phyloP scores from a whole-genome alignment of 2,888 invertebrate species.

The Eristalinus sepulchralis region DNA sequence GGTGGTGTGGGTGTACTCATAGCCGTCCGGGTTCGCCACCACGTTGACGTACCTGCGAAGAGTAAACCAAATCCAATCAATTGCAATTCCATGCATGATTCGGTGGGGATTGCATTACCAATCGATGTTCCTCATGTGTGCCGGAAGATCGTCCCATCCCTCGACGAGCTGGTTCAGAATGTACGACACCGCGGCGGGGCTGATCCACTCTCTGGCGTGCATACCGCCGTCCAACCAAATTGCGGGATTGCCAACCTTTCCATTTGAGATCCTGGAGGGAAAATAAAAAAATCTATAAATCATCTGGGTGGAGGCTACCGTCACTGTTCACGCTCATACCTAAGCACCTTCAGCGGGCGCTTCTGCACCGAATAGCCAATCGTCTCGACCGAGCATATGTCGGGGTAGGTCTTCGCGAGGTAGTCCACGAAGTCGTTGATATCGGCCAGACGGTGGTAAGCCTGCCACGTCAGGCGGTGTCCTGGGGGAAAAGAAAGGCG shows the following conservation, averaged over 20 bases:
- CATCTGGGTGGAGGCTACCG: not conserved
- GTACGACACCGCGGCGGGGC: slow-evolving; percentile 89
- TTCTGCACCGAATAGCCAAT: slow-evolving; percentile 90
- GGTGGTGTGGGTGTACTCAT: slow-evolving; percentile 90
- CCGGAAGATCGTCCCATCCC: slow-evolving; percentile 85
- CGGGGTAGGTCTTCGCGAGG: slow-evolving; percentile 87
- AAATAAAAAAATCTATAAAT: slow-evolving; percentile 29
- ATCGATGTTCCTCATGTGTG: slow-evolving; percentile 88
- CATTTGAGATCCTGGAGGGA: slow-evolving; percentile 85
- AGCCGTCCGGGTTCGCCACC: slow-evolving; percentile 92
- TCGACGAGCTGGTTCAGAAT: slow-evolving; percentile 87
- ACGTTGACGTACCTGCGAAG: slow-evolving; percentile 85
- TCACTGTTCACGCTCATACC: slow-evolving; percentile 74
- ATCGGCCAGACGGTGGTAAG: slow-evolving; percentile 87
- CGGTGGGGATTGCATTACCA: slow-evolving; percentile 82
- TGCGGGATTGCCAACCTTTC: slow-evolving; percentile 83
- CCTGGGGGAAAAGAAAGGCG: slow-evolving; percentile 73
- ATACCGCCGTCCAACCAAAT: slow-evolving; percentile 91
- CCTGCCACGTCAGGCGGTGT: slow-evolving; percentile 87
- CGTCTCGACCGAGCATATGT: slow-evolving; percentile 86
- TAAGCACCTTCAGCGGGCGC: slow-evolving; percentile 86
- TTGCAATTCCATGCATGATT: slow-evolving; percentile 11
- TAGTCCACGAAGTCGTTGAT: slow-evolving; percentile 88
- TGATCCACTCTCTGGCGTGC: slow-evolving; percentile 95
- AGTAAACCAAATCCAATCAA: slow-evolving; percentile 24